Conservation (phyloP, 2,888 invertebrate genomes). For the Rambutsinella grinnellia region DNA sequence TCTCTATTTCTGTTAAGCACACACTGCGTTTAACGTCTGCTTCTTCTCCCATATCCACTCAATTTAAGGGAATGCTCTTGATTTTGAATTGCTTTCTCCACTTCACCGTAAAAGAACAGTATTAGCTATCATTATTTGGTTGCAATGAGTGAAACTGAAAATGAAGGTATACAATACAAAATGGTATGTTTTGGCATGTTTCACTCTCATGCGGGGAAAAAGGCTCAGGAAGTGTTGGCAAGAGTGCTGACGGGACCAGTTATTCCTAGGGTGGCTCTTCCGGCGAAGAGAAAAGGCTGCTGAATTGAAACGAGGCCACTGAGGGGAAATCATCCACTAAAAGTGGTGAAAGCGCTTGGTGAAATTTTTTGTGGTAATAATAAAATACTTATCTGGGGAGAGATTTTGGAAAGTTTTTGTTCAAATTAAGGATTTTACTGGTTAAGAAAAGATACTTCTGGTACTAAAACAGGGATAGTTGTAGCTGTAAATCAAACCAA, state of each 20-base stretch:
- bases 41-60: not conserved
- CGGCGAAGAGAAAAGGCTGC: slow-evolving; percentile 35
- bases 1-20: not conserved
- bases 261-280: slow-evolving; percentile 47
- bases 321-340: slow-evolving; percentile 42
- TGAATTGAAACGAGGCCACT: slow-evolving; percentile 51
- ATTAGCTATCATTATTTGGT: not conserved
- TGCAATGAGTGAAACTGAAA: not conserved
- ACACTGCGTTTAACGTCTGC: not conserved
- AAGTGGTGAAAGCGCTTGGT: slow-evolving; percentile 21
- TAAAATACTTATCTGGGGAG: slow-evolving; percentile 20
- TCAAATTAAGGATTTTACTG: not conserved
- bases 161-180: not conserved
- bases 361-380: slow-evolving; percentile 30
- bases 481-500: slow-evolving; percentile 33
- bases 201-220: not conserved
- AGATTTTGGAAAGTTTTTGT: not conserved
- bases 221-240: slow-evolving; percentile 48
- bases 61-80: not conserved
- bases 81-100: not conserved
- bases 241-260: slow-evolving; percentile 36
- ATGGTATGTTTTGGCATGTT: slow-evolving; percentile 27
- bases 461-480: no score
- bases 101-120: not conserved
- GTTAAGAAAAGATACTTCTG: no score